These are phyloP conservation scores for Diglossa cyanea DNA, from an alignment of 2,797 vertebrate species.

Conservation along the genomic window DNA sequence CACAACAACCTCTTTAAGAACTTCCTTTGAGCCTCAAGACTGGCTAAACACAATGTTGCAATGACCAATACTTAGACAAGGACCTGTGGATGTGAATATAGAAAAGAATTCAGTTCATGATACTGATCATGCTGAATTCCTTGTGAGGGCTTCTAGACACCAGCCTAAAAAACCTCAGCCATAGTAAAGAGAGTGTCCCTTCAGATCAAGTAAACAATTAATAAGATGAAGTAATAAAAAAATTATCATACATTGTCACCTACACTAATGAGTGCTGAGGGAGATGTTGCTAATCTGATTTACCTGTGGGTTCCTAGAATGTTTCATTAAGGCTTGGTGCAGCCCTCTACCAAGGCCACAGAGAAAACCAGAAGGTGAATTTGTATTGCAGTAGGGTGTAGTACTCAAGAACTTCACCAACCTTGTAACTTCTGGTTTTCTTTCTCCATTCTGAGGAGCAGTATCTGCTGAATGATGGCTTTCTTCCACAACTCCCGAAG, in stretches of 20 bases:
- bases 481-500: conserved; percentile 94
- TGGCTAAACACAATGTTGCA: neutral
- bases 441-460: conserved; percentile 95
- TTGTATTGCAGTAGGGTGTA: neutral
- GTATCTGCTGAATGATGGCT: conserved; percentile 94
- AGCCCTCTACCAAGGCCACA: neutral
- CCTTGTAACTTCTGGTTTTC: conserved; percentile 97
- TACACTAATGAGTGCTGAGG: neutral
- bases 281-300: neutral
- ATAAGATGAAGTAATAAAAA: neutral
- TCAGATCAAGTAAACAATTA: neutral
- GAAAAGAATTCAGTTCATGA: neutral
- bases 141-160: neutral
- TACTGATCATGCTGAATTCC: neutral
- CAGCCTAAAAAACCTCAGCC: neutral
- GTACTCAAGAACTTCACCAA: conserved; percentile 53
- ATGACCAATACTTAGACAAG: neutral
- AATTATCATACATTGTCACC: neutral
- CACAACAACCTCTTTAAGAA: neutral
- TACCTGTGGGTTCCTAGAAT: neutral
- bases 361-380: neutral
- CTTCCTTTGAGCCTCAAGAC: neutral
- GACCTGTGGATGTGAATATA: neutral
- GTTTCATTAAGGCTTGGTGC: neutral
- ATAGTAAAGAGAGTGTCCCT: neutral